phyloP scores from a whole-genome alignment of 2,113 vertebrate species.

The Malurus elegans region DNA sequence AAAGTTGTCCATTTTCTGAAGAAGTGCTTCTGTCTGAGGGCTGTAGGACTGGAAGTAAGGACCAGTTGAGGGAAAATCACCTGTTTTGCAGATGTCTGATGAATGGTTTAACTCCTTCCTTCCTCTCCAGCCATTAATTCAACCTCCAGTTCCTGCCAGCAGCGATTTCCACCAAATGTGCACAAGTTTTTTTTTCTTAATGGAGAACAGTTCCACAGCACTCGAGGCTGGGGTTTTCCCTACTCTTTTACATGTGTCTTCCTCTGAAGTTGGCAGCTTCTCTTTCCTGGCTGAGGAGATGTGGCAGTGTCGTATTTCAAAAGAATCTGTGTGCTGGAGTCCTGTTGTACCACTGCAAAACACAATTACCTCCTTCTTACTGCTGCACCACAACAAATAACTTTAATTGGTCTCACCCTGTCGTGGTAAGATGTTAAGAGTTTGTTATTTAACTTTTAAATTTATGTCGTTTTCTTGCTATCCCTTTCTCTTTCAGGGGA shows the following conservation, averaged over 20 bases:
- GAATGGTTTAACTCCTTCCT: background rate
- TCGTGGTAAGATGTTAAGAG: background rate
- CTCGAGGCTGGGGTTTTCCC: background rate
- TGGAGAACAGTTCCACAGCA: background rate
- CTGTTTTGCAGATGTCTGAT: background rate
- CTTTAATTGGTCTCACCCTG: background rate
- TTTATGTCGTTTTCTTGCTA: background rate
- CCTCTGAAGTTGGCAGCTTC: background rate
- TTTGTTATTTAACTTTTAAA: background rate
- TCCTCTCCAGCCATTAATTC: background rate
- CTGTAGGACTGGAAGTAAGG: background rate
- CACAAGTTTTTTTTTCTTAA: background rate
- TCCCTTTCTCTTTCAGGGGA: background rate
- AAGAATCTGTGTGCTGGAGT: rapidly evolving
- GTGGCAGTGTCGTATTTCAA: background rate
- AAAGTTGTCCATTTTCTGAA: background rate
- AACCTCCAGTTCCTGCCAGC: background rate
- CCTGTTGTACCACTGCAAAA: background rate
- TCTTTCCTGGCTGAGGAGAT: background rate
- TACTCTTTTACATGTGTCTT: background rate
- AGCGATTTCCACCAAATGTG: background rate
- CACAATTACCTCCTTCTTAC: background rate
- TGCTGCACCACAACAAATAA: background rate
- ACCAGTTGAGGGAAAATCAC: background rate
- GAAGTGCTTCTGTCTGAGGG: background rate